Percentiles rank a stretch among this genome's conserved stretches.
phyloP scores from a whole-genome alignment of 2,797 vertebrate genomes.

The Pelochelys cantorii region DNA sequence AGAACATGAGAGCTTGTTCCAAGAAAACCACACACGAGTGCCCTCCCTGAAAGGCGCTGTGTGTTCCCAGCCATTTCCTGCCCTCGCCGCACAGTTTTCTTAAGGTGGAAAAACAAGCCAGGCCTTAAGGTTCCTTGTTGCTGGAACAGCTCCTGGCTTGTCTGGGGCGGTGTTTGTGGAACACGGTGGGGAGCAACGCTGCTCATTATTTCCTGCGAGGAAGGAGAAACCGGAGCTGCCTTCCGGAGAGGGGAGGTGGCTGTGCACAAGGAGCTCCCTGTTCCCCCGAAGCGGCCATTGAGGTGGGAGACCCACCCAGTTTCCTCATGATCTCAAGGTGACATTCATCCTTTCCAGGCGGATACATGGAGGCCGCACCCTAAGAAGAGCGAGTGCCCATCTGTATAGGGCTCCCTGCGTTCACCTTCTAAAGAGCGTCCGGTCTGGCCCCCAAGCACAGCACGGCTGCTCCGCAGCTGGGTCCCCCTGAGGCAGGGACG shows the following conservation, averaged over 20 bases:
- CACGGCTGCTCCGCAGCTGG: neutral
- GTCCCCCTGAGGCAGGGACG: neutral
- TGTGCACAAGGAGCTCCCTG: constrained; percentile 38
- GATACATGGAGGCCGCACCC: neutral
- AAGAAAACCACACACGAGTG: constrained; percentile 12
- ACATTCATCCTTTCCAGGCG: neutral
- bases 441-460: neutral
- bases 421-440: neutral
- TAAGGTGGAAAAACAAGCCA: constrained; percentile 69
- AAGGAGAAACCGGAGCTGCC: constrained; percentile 26
- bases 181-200: neutral
- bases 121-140: constrained; percentile 54
- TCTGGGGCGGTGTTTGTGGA: constrained; percentile 25
- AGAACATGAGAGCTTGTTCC: neutral
- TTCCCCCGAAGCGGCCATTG: neutral
- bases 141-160: constrained; percentile 51
- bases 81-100: constrained; percentile 44
- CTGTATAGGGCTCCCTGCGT: neutral
- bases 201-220: constrained; percentile 42
- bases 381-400: neutral
- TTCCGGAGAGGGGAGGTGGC: constrained; percentile 35
- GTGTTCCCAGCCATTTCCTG: constrained; percentile 60
- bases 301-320: neutral
- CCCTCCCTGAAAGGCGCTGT: constrained; percentile 69
- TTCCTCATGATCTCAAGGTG: neutral